Evolutionary conservation across 2,797 vertebrate species (phyloP).

Genomic region (Xerus rutilus): DNA sequence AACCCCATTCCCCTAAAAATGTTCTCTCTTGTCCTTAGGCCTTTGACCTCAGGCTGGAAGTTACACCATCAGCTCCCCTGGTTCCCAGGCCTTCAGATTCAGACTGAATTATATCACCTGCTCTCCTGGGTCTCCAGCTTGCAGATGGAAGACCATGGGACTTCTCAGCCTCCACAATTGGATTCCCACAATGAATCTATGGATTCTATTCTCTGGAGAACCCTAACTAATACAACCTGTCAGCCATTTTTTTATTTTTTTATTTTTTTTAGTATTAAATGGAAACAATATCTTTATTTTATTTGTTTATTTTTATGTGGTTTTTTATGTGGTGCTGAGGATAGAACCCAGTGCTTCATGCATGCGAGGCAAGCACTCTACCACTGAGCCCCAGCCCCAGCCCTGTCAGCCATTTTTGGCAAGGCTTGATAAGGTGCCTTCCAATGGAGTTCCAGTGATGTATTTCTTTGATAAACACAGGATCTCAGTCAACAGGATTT

Average conservation of each 20-base stretch:
- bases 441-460: background rate
- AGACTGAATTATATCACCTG: background rate
- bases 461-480: background rate
- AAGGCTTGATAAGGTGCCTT: background rate
- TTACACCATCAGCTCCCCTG: background rate
- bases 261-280: too few relatives aligned
- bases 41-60: background rate
- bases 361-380: too few relatives aligned
- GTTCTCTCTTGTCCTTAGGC: background rate
- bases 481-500: background rate
- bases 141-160: background rate
- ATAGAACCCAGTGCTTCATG: too few relatives aligned
- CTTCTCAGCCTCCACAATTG: background rate
- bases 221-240: background rate
- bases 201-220: background rate
- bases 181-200: background rate
- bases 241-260: background rate
- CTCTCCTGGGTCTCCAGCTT: background rate
- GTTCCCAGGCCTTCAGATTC: background rate
- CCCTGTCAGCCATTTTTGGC: background rate
- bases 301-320: too few relatives aligned
- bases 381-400: too few relatives aligned
- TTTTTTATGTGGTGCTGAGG: too few relatives aligned
- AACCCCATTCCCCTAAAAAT: background rate
- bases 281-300: too few relatives aligned